Base-by-base conservation (phyloP, 2,797 vertebrate species). In the Pangasius macronema region DNA sequence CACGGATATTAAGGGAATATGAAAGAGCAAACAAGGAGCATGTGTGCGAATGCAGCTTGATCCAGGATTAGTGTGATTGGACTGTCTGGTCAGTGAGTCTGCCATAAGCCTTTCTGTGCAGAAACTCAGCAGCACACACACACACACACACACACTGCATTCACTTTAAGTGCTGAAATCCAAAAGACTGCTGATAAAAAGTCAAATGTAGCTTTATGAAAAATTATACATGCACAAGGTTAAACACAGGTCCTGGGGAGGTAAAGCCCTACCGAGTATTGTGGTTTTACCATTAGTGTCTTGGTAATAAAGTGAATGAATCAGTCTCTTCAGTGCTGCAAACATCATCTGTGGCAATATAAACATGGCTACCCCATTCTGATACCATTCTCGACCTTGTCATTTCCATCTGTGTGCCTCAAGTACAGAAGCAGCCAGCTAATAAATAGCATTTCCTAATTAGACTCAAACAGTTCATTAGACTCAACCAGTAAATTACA, bases 21-120 rank as follows among this genome's bases (percentile, higher is more conserved):
- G 53, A 88, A 83, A 83, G 86, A 65, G 80, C n/a, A n/a, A 39
- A 73, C 13, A 46, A 6, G 49, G 39, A 79, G 86, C 63, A 13
- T 46, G 63, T 80, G 85, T 68, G 82, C 61, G 59, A 49, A 39
- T 87, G 86, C 80, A 85, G 85, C 87, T 80, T 90, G 86, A 90
- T 88, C 89, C 68, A 73, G 88, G 91, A 90, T 91, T 90, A 90
- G 91, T 75, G 84, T 73, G 89, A 89, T 30, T 83, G 88, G 86
- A 84, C 79, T 70, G 75, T 86, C 84, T 88, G 86, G 85, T 85
- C 84, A 86, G 63, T 79, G 72, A 85, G 51, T 72, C 86, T 46
- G 79, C 80, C 85, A 33, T 86, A 86, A 88, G 75, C 84, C 81
- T 86, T 72, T 88, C 73, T 13, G 55, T 49, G 82, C 59, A 89